Evolutionary conservation across 2,113 vertebrate species (phyloP).

Genomic region (Barnardius zonarius): DNA sequence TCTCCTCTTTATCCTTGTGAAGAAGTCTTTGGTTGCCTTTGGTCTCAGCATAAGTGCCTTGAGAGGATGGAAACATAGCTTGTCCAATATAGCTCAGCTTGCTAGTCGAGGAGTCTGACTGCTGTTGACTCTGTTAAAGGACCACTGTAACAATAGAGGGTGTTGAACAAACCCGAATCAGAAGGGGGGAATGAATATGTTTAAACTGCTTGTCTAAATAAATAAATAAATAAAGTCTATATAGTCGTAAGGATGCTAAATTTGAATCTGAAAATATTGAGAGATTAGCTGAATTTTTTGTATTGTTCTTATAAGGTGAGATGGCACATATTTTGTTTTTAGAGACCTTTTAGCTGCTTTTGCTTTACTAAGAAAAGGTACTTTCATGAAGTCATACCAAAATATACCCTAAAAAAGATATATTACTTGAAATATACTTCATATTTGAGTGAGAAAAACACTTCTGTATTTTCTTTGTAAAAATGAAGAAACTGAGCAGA

Average conservation of each 20-base stretch:
- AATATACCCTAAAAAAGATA: not conserved
- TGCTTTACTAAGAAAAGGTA: not conserved
- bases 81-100: not conserved
- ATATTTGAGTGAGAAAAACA: not conserved
- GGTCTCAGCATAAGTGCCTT: not conserved
- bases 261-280: not conserved
- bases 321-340: not conserved
- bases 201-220: not conserved
- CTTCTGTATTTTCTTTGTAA: not conserved
- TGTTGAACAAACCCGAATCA: not conserved
- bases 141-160: not conserved
- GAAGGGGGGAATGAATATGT: not conserved
- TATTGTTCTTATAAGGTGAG: not conserved
- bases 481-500: not conserved
- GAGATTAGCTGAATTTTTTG: not conserved
- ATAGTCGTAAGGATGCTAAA: not conserved
- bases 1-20: not conserved
- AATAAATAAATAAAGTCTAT: not conserved
- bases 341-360: not conserved
- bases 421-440: not conserved
- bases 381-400: not conserved
- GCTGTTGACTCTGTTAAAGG: not conserved
- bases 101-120: not conserved
- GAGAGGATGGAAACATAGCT: not conserved
- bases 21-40: not conserved